Conservation (phyloP, 2,888 invertebrate species). For the Stomorhina lunata region DNA sequence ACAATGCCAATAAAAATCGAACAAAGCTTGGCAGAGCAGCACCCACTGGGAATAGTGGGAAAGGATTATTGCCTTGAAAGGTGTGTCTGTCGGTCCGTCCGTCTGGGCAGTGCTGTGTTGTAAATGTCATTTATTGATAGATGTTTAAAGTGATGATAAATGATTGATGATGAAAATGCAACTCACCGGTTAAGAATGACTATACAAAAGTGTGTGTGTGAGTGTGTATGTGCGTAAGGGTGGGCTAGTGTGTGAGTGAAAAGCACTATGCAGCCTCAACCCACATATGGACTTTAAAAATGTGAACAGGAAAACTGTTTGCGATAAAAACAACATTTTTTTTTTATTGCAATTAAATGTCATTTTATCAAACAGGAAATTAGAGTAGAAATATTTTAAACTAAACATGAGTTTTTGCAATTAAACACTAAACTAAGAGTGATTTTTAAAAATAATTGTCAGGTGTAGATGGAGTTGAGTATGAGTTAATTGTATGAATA, state of each 20-base stretch:
- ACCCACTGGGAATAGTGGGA: background rate
- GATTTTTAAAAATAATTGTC: background rate
- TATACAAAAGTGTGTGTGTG: background rate
- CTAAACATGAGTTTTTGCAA: background rate
- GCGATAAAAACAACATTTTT: background rate
- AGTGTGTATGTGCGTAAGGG: background rate
- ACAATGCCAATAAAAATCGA: background rate
- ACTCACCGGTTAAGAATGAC: background rate
- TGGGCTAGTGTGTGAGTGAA: background rate
- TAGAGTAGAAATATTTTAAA: background rate
- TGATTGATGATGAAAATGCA: constrained; percentile 55
- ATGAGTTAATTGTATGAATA: too few relatives aligned
- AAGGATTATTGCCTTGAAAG: background rate
- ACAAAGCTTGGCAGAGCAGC: background rate
- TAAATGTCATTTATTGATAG: constrained; percentile 62
- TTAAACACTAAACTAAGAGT: too few relatives aligned
- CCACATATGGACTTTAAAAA: background rate
- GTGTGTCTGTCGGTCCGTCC: background rate
- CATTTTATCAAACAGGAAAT: constrained; percentile 34
- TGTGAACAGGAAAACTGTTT: background rate
- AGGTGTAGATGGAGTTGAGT: background rate
- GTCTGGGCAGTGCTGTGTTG: constrained; percentile 28
- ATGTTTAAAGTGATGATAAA: constrained; percentile 63
- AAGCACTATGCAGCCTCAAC: background rate
- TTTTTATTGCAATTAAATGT: constrained; percentile 44